Percentiles rank a stretch among this genome's conserved stretches.
Conservation (phyloP, 2,797 vertebrate species). For the Danio albolineatus region DNA sequence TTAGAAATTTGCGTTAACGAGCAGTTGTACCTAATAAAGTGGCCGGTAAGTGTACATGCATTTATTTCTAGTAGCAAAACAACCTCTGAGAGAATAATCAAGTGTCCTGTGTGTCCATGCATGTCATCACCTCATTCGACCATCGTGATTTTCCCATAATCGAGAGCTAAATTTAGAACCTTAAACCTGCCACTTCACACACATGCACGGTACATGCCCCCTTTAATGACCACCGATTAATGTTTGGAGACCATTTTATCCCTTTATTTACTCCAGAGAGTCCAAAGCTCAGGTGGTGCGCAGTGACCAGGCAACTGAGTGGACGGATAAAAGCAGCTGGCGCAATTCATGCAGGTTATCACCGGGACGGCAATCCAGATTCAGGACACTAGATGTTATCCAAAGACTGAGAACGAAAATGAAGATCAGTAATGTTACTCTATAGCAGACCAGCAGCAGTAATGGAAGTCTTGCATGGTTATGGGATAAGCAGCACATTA, state of each 20-base stretch:
- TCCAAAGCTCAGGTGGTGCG: slow-evolving; percentile 37
- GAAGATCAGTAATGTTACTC: background rate
- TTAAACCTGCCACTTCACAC: slow-evolving; percentile 14
- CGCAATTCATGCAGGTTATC: background rate
- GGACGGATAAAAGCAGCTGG: slow-evolving; percentile 38
- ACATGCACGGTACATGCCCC: slow-evolving; percentile 6
- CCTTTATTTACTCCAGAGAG: slow-evolving; percentile 24
- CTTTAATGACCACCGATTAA: slow-evolving; percentile 35
- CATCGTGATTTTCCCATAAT: slow-evolving; percentile 26
- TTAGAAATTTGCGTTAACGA: too few relatives aligned
- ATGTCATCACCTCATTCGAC: slow-evolving; percentile 6
- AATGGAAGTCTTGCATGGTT: slow-evolving; percentile 81
- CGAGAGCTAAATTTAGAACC: slow-evolving; percentile 27
- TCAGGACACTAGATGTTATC: background rate
- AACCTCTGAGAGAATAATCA: background rate
- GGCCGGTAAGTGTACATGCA: too few relatives aligned
- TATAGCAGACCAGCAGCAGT: background rate
- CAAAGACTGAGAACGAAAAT: background rate
- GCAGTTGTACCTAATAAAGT: too few relatives aligned
- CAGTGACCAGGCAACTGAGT: slow-evolving; percentile 28
- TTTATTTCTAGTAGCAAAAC: background rate
- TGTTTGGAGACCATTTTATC: slow-evolving; percentile 36
- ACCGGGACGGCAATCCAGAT: background rate
- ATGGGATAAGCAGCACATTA: slow-evolving; percentile 73
- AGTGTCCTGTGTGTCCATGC: background rate